Base-by-base conservation (phyloP, 2,797 vertebrate species). In the Sphaeramia orbicularis region DNA sequence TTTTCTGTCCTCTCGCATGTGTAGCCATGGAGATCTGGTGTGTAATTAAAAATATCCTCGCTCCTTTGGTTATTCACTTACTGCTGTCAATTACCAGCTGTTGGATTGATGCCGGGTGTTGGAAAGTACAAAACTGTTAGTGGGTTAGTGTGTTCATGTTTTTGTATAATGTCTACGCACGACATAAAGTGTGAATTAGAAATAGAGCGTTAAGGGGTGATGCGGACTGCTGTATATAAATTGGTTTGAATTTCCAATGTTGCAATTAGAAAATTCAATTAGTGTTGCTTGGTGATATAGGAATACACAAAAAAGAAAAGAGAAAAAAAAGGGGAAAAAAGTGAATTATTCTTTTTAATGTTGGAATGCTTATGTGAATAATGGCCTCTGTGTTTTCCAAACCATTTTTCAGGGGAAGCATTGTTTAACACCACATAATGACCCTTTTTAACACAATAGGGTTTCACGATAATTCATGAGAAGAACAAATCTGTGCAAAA, bases 41-140 rank as follows among this genome's bases (percentile, higher is more conserved):
- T 88, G 74, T 93, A 87, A 93, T 93, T 91, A 91, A 92, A 90
- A 89, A 89, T 89, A 90, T 77, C 85, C 86, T 76, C 65, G 70
- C 71, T 87, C 87, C 82, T 81, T 71, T 83, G 79, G 77, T 76
- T 86, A 82, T 88, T 85, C 86, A 91, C 83, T 91, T 81, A 87
- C 83, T 76, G 85, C 85, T 84, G 82, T 90, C 91, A 92, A 88
- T 92, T 93, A 91, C 86, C 78, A 83, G 82, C 77, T 80, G 71
- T 58, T 80, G 52, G 76, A 60, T 63, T 78, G 60, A 67, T 80
- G 74, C 52, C 14, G 48, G 36, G 58, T 58, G 50, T 60, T 73
- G 19, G 61, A 50, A 36, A 15, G 42, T 53, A 59, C 66, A 63
- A 57, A 55, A 60, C 21, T 40, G 40, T 30, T 35, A 70, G 64